Conservation (phyloP, 2,113 vertebrate genomes). For the Chionodraco myersi region DNA sequence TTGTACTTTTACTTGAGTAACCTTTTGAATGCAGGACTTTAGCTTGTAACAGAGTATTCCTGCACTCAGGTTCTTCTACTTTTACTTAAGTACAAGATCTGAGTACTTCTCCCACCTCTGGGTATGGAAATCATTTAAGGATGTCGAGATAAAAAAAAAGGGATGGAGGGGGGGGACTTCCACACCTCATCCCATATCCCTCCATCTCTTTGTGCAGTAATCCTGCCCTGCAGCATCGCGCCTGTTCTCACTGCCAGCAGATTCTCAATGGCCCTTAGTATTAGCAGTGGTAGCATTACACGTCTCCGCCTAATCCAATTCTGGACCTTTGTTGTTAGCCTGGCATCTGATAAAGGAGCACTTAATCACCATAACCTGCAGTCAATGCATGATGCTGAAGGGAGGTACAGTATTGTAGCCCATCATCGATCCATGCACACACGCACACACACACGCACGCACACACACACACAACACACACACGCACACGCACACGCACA, state of each 20-base stretch:
- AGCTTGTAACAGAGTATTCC: no score
- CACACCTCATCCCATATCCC: slow-evolving; percentile 62
- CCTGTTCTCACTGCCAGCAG: slow-evolving; percentile 60
- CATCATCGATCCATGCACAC: slow-evolving; percentile 29
- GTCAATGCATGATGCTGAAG: slow-evolving; percentile 40
- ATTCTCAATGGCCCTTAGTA: slow-evolving; percentile 67
- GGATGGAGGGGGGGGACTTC: slow-evolving; percentile 18
- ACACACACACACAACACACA: background rate
- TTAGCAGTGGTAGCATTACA: slow-evolving; percentile 63
- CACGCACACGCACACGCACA: background rate
- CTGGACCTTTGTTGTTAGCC: slow-evolving; percentile 64
- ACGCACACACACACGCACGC: no score
- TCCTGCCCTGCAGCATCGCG: slow-evolving; percentile 66
- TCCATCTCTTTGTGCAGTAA: slow-evolving; percentile 77
- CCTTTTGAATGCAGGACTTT: no score
- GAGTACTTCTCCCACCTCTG: no score
- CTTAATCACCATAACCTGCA: slow-evolving; percentile 59
- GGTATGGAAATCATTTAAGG: slow-evolving; percentile 43
- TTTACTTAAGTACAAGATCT: no score
- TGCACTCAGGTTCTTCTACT: no score
- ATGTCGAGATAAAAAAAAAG: slow-evolving; percentile 56
- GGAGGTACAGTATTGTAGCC: slow-evolving; percentile 33
- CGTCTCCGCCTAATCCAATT: slow-evolving; percentile 73
- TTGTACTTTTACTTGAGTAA: no score
- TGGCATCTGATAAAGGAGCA: slow-evolving; percentile 57